Base-by-base conservation (phyloP, 2,888 invertebrate genomes). In the Coenonympha arcania region DNA sequence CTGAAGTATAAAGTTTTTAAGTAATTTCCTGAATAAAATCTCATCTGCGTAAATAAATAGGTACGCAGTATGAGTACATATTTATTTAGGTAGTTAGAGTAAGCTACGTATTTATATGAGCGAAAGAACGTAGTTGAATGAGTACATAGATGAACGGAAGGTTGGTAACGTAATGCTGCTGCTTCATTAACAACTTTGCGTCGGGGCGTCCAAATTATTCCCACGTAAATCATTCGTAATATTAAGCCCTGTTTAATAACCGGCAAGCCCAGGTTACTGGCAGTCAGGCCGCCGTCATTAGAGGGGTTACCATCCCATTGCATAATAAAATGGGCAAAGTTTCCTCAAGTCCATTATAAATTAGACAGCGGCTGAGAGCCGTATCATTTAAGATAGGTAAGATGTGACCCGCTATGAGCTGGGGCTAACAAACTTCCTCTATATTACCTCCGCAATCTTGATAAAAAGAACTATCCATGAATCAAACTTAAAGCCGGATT, bases 281-380 rank as follows among this genome's bases (percentile, higher is more conserved):
- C 72, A 83, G 79, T 77, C 76, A 79, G 80, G 81, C 80, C 77
- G 73, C 64, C 75, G 78, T 85, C 85, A 81, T 85, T 86, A 86
- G 80, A 79, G 78, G 79, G 83, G 82, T 79, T 80, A 79, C 84
- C 81, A 71, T 78, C 81, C 81, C 85, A 84, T 82, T 84, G 84
- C 85, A 85, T 86, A 85, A 85, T 86, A 86, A 86, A 86, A 86
- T 86, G 85, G 80, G 70, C 79, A 66, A 86, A 86, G 84, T 85
- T 86, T 83, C 76, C 83, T 73, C 78, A 85, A 86, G 85, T 84
- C 86, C 85, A 86, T 85, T 86, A 86, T 85, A 85, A 86, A 86
- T 86, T 85, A 86, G 85, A 85, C 85, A 80, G 78, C 77, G 82
- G 80, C 70, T 70, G 70, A 83, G 81, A 76, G 77, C 77, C 83